A percentile compares a stretch with the other conserved stretches of the same genome.
Evolutionary conservation across 2,888 invertebrate genomes (phyloP).

Genomic region (Nomada flava): DNA sequence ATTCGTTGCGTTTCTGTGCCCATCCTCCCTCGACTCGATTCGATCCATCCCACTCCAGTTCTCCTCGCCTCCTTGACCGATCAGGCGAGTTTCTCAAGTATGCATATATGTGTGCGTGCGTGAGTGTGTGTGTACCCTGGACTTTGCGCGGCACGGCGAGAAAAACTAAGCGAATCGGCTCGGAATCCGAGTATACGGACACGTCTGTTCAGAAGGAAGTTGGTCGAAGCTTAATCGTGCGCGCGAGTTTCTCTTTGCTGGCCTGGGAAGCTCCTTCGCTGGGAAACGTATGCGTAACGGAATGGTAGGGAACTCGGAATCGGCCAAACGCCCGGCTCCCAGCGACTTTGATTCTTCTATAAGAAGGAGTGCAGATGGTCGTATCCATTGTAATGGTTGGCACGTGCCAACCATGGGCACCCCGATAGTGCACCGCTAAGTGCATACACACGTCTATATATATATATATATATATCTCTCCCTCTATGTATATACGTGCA

Average conservation of each 20-base stretch:
- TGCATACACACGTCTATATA: conserved; percentile 36
- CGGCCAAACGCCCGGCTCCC: conserved; percentile 57
- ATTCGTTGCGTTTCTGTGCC: no score
- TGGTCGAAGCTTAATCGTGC: background rate
- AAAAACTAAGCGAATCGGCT: no score
- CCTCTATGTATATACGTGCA: conserved; percentile 23
- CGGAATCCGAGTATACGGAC: no score
- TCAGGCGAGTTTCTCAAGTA: no score
- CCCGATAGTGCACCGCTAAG: conserved; percentile 73
- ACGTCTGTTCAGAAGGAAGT: no score
- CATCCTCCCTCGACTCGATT: background rate
- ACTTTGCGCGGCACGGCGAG: no score
- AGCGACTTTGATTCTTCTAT: conserved; percentile 76
- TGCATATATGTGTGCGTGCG: no score
- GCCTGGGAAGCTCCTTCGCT: conserved; percentile 9
- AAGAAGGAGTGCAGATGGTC: conserved; percentile 79
- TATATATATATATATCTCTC: background rate
- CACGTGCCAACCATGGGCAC: conserved; percentile 77
- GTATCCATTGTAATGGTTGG: conserved; percentile 75
- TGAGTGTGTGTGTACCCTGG: no score
- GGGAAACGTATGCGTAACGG: conserved; percentile 54
- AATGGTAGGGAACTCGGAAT: conserved; percentile 55
- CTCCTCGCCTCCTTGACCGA: no score
- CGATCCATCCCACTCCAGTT: background rate
- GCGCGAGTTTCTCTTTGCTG: background rate